Percentiles rank a stretch among this genome's conserved stretches.
Evolutionary conservation across 2,888 invertebrate species (phyloP).

Genomic region (Drosophila macrospina): DNA sequence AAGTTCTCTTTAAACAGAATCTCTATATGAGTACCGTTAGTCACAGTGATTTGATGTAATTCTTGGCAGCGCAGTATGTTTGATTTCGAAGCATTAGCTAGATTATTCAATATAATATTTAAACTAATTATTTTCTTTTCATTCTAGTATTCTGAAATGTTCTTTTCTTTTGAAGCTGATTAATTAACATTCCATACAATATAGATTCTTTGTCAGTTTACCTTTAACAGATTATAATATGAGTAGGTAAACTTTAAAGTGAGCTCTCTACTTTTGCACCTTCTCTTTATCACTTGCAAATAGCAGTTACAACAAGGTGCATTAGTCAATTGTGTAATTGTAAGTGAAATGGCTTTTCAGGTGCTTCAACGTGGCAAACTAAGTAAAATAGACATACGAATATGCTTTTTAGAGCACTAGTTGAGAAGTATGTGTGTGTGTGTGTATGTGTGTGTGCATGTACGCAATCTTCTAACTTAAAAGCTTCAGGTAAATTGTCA

Average conservation of each 20-base stretch:
- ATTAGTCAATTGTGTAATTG: conserved; percentile 12
- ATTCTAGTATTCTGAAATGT: no score
- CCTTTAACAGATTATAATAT: no score
- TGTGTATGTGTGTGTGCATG: not conserved
- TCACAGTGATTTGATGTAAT: no score
- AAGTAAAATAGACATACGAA: not conserved
- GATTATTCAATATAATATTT: no score
- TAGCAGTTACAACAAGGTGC: conserved; percentile 4
- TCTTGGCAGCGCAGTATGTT: no score
- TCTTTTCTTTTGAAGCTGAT: no score
- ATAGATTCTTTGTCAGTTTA: no score
- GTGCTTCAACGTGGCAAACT: conserved; percentile 6
- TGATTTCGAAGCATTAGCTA: no score
- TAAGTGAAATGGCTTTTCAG: conserved; percentile 2
- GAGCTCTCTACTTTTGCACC: no score
- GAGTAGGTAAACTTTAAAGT: no score
- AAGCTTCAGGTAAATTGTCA: conserved; percentile 21
- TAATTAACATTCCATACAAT: no score
- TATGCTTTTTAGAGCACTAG: not conserved
- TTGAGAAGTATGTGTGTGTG: not conserved
- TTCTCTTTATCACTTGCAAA: not conserved
- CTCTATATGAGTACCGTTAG: conserved; percentile 2
- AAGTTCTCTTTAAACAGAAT: conserved; percentile 40
- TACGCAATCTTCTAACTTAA: conserved; percentile 6
- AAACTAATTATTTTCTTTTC: no score